phyloP scores from a whole-genome alignment of 1,140 invertebrate genomes.

The Nebria ingens region DNA sequence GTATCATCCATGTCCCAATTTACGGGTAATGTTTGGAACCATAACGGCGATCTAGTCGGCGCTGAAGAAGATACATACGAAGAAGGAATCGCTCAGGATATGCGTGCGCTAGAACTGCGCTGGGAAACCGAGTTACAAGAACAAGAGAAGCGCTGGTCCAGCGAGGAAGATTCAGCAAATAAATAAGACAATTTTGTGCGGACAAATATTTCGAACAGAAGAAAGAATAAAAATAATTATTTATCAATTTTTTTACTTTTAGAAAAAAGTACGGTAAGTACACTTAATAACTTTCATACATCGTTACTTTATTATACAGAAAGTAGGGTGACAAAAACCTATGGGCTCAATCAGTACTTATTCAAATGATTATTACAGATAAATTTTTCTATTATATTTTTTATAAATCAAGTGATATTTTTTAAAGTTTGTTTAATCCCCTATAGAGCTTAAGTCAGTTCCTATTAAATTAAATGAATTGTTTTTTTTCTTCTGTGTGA shows the following conservation, averaged over 20 bases:
- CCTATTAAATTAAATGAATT: no score
- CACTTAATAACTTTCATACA: no score
- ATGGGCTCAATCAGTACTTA: no score
- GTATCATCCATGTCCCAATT: conserved; percentile 26
- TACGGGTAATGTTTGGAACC: conserved; percentile 17
- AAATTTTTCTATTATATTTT: neutral
- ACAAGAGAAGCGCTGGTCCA: conserved; percentile 53
- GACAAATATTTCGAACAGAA: neutral
- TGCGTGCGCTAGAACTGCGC: conserved; percentile 52
- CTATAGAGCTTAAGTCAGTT: neutral
- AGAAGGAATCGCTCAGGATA: conserved; percentile 54
- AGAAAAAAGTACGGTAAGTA: no score
- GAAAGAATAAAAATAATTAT: neutral
- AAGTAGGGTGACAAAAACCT: no score
- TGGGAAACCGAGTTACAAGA: conserved; percentile 56
- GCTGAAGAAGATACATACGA: conserved; percentile 52
- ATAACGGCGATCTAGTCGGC: conserved; percentile 20
- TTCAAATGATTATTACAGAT: no score
- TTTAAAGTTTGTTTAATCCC: no score
- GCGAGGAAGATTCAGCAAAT: conserved; percentile 44
- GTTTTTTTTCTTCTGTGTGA: conserved; percentile 8
- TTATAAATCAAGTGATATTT: no score
- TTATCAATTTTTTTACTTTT: no score
- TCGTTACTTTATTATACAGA: no score
- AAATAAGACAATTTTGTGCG: conserved; percentile 22